Evolutionary conservation across 2,888 invertebrate genomes (phyloP).

Genomic region (Pilophorus perplexus): DNA sequence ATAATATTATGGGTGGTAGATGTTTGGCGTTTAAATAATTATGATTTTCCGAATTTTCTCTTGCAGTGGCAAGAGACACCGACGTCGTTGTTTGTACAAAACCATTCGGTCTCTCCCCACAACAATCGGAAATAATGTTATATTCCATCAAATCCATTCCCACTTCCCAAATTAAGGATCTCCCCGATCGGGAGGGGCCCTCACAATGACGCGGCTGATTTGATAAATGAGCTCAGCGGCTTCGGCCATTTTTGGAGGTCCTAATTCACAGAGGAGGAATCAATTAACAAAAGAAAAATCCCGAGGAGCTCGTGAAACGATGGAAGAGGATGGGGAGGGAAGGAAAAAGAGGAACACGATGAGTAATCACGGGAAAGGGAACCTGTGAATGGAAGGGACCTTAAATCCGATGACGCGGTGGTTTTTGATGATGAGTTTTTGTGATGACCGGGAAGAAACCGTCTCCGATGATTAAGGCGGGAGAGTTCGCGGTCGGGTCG

Average conservation of each 20-base stretch:
- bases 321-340: background rate
- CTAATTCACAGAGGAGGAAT: constrained; percentile 32
- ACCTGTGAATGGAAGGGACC: constrained; percentile 27
- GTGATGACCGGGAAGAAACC: constrained; percentile 9
- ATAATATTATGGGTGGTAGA: no score
- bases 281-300: constrained; percentile 34
- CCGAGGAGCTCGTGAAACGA: background rate
- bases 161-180: no score
- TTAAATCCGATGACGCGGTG: constrained; percentile 40
- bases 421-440: constrained; percentile 39
- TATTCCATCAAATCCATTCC: no score
- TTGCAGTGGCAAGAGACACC: no score
- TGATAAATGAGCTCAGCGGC: constrained; percentile 7
- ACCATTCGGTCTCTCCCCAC: no score
- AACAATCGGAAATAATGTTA: no score
- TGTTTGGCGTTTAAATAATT: no score
- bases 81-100: no score
- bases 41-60: no score
- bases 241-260: background rate
- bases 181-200: no score
- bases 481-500: background rate
- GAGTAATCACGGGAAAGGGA: constrained; percentile 32
- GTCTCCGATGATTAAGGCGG: background rate
- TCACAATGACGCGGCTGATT: constrained; percentile 9
- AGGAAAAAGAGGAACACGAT: constrained; percentile 14